Percentiles rank a stretch among this genome's conserved stretches.
Conservation (phyloP, 2,888 invertebrate genomes). For the Alsophila aescularia region DNA sequence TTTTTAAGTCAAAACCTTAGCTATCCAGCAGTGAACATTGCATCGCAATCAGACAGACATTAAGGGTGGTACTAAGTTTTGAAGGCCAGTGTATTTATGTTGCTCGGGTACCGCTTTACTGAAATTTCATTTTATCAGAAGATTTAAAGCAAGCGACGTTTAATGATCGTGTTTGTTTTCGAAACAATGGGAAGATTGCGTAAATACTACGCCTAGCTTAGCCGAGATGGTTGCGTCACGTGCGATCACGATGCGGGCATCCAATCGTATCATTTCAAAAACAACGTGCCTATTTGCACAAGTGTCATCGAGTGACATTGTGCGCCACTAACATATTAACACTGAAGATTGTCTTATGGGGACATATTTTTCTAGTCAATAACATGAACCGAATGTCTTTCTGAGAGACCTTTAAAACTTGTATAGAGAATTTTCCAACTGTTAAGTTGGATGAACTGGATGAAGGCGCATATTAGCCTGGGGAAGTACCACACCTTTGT, state of each 20-base stretch:
- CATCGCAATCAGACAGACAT: no score
- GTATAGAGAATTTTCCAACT: neutral
- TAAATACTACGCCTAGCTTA: conserved; percentile 46
- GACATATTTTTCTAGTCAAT: conserved; percentile 46
- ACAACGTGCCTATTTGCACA: conserved; percentile 77
- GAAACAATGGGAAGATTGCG: conserved; percentile 51
- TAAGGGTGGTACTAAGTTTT: no score
- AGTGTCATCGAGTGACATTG: conserved; percentile 64
- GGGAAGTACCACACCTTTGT: no score
- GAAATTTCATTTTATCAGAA: neutral
- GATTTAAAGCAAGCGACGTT: conserved; percentile 24
- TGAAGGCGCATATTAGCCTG: no score
- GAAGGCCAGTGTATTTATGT: neutral
- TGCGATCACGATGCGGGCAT: conserved; percentile 52
- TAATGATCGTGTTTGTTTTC: conserved; percentile 45
- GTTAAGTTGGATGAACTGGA: no score
- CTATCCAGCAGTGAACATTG: no score
- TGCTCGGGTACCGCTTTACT: neutral
- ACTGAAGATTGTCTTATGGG: conserved; percentile 32
- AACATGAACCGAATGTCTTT: conserved; percentile 22
- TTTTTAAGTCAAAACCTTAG: no score
- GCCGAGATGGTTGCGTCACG: conserved; percentile 64
- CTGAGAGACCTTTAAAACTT: conserved; percentile 2
- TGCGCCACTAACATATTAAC: conserved; percentile 33
- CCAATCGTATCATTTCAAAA: conserved; percentile 69